A percentile compares a stretch with the other conserved stretches of the same genome.
These are phyloP conservation scores for Dasypolia templi DNA, from an alignment of 2,888 invertebrate species.

Conservation along the genomic window DNA sequence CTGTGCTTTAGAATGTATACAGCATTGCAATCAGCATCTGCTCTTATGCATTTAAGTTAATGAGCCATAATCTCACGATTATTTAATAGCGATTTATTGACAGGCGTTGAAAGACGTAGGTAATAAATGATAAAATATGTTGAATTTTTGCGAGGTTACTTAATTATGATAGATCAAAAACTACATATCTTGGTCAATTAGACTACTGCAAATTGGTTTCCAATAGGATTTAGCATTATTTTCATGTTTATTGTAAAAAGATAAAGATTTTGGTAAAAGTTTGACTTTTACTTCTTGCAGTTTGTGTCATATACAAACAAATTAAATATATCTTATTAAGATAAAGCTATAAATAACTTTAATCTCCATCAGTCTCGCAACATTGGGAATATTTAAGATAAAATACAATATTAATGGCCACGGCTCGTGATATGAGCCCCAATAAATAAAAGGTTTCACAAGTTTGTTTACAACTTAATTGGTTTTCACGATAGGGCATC, in stretches of 20 bases:
- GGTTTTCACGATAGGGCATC: conserved; percentile 46
- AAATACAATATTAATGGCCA: conserved; percentile 22
- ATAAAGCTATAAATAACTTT: conserved; percentile 45
- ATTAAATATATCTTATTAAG: conserved; percentile 7
- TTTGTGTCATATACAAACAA: conserved; percentile 21
- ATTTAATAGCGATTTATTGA: conserved; percentile 3
- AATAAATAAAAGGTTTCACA: conserved; percentile 52
- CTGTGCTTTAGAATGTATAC: not conserved
- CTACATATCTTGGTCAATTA: too few relatives aligned
- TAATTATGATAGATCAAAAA: not conserved
- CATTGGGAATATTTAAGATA: conserved; percentile 19
- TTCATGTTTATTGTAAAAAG: not conserved
- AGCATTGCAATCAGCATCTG: conserved; percentile 9
- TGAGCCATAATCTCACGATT: conserved; percentile 21
- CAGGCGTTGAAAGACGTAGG: not conserved
- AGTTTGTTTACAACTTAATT: conserved; percentile 62
- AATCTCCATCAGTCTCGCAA: conserved; percentile 23
- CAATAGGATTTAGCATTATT: not conserved
- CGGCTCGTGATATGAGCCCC: not conserved
- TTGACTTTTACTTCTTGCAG: conserved; percentile 1
- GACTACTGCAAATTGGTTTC: not conserved
- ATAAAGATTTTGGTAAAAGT: not conserved
- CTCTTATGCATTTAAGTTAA: conserved; percentile 13
- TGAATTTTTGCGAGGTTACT: not conserved
- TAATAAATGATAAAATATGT: not conserved